Evolutionary conservation across 1,140 invertebrate genomes (phyloP), one percentile per base, ranked within the genome.

Genomic region (Drosophila bocki): DNA sequence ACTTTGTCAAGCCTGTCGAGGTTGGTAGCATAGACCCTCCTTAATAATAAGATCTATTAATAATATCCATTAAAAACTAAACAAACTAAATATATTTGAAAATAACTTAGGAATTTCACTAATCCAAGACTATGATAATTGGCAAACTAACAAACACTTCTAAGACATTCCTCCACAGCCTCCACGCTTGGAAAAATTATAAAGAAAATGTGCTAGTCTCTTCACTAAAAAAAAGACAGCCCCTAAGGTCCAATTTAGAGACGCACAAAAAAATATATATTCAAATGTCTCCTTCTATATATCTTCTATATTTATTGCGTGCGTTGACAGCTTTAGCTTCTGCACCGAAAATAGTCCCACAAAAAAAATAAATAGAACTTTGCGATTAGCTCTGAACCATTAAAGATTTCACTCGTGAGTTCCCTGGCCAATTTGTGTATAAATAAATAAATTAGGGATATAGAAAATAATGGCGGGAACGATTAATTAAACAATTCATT

Each of bases 401-500:
- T 74, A 51, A 37, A 29, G 26, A 32, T 19, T 29, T 35, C 33
- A 56, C 33, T 6, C 19, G 53, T 56, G 50, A 26, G 35, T 72
- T 41, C 15, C 37, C 48, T 35, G 7, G 15, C 32, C 54, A 35
- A 57, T 56, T 47, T 47, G 50, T 70, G 35, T 41, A 58, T 59
- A 72, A 59, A 72, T 72, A 72, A 60, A 74, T 74, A 74, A 74
- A 74, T 74, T 74, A 42, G 35, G 15, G 12, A 69, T 48, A 39
- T 48, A 35, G 17, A 70, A 26, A 53, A 7, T 19, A 32, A 32
- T 15, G 50, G 42, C 29, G 35, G 12, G 6, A 41, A 12, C 32
- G 42, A 85, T 85, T 81, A 75, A 81, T 85, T 85, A 75, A 81
- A 75, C 65, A 85, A 85, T 85, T 85, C 82, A 85, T 85, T 81